These are phyloP conservation scores for Stratiomys singularior DNA, from an alignment of 2,888 invertebrate species.

Conservation along the genomic window DNA sequence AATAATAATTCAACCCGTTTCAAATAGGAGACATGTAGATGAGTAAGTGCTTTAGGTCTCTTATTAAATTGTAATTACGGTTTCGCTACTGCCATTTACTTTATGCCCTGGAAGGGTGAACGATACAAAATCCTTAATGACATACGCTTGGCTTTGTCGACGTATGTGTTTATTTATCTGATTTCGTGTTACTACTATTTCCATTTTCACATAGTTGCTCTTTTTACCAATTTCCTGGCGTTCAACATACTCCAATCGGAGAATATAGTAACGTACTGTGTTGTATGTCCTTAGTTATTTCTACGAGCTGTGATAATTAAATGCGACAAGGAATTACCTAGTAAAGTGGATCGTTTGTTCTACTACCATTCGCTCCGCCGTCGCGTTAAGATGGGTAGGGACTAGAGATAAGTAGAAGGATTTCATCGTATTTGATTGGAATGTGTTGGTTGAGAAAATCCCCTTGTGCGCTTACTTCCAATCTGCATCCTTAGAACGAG, in stretches of 20 bases:
- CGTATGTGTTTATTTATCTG: slow-evolving; percentile 36
- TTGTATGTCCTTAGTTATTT: neutral
- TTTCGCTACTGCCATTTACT: neutral
- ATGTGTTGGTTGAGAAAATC: slow-evolving; percentile 16
- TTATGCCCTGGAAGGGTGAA: neutral
- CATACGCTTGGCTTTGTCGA: neutral
- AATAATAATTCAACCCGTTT: neutral
- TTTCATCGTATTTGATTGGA: slow-evolving; percentile 9
- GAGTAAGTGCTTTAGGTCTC: slow-evolving; percentile 31
- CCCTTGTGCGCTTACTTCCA: neutral
- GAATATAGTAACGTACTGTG: neutral
- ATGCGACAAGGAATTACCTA: slow-evolving; percentile 37
- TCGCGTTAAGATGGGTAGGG: neutral
- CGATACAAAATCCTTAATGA: slow-evolving; percentile 29
- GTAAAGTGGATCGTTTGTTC: slow-evolving; percentile 34
- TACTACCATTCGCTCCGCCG: neutral
- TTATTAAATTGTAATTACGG: slow-evolving; percentile 44
- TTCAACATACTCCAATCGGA: no score
- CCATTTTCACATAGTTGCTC: slow-evolving; percentile 19
- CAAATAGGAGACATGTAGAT: slow-evolving; percentile 5
- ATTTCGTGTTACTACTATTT: slow-evolving; percentile 34
- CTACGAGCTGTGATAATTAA: slow-evolving; percentile 30
- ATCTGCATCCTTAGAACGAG: neutral
- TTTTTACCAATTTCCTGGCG: no score
- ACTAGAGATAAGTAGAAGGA: neutral